phyloP scores from a whole-genome alignment of 2,113 vertebrate genomes.

The Entosphenus tridentatus region DNA sequence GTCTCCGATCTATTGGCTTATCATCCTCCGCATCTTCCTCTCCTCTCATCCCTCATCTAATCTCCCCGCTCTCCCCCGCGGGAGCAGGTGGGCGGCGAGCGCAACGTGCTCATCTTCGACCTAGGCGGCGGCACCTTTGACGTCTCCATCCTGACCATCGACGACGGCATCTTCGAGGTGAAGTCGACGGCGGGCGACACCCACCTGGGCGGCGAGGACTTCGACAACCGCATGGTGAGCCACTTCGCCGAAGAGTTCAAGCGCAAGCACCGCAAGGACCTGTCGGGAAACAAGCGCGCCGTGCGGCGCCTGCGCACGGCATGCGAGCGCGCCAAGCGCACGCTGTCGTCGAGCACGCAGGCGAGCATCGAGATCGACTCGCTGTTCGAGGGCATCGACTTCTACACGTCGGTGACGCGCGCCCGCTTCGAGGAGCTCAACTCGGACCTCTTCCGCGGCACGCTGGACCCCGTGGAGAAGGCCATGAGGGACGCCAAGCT shows the following conservation, averaged over 20 bases:
- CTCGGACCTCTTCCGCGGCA: slow-evolving; percentile 39
- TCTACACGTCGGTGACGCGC: background rate
- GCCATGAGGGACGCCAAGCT: slow-evolving; percentile 40
- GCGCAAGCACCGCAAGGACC: slow-evolving; percentile 43
- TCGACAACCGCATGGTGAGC: slow-evolving; percentile 50
- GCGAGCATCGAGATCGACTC: slow-evolving; percentile 34
- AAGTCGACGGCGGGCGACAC: slow-evolving; percentile 45
- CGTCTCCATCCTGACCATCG: slow-evolving; percentile 42
- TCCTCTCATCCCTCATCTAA: too few species aligned
- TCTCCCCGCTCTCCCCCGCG: too few species aligned
- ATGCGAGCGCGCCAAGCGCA: slow-evolving; percentile 41
- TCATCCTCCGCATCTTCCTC: too few species aligned
- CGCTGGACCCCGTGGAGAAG: slow-evolving; percentile 42
- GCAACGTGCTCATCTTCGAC: slow-evolving; percentile 61
- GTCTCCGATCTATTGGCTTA: too few species aligned
- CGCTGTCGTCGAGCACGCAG: slow-evolving; percentile 42
- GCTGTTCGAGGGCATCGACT: background rate
- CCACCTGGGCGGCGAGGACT: slow-evolving; percentile 43
- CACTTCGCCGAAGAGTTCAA: slow-evolving; percentile 47
- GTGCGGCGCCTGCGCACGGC: slow-evolving; percentile 37
- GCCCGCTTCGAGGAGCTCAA: slow-evolving; percentile 12
- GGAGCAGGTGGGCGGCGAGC: slow-evolving; percentile 26
- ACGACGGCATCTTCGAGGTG: slow-evolving; percentile 48
- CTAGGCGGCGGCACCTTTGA: slow-evolving; percentile 68
- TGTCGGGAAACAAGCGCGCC: slow-evolving; percentile 34